phyloP scores from a whole-genome alignment of 2,797 vertebrate species.

The Sardinella longiceps region DNA sequence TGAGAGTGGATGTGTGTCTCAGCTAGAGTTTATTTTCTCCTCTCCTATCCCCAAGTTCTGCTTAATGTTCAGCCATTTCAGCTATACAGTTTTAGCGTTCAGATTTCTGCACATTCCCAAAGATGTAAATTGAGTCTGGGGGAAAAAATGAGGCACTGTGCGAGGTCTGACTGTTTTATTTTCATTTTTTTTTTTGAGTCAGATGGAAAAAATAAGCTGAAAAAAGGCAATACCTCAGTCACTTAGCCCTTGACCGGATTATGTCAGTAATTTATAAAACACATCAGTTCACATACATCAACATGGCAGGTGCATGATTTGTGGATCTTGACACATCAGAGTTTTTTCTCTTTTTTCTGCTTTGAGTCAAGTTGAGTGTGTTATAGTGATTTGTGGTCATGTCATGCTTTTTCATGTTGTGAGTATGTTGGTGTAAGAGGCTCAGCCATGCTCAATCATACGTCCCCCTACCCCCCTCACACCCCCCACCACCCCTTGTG shows the following conservation, averaged over 20 bases:
- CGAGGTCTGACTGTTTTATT: not conserved
- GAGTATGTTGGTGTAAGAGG: slow-evolving; percentile 11
- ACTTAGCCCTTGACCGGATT: slow-evolving; percentile 23
- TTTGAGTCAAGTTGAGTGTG: slow-evolving; percentile 6
- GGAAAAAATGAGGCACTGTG: not conserved
- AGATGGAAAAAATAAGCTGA: not conserved
- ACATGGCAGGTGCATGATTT: slow-evolving; percentile 15
- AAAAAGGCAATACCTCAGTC: slow-evolving; percentile 10
- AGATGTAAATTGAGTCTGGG: not conserved
- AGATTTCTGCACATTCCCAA: slow-evolving; percentile 9
- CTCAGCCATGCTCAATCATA: not conserved
- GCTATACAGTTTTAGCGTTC: not conserved
- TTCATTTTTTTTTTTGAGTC: not conserved
- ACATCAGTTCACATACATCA: slow-evolving; percentile 25
- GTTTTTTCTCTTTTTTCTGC: slow-evolving; percentile 4
- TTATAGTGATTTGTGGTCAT: slow-evolving; percentile 23
- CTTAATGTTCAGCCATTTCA: not conserved
- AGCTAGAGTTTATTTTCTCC: not conserved
- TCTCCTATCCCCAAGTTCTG: not conserved
- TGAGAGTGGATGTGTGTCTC: not conserved
- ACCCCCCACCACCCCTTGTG: not conserved
- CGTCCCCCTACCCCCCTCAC: not conserved
- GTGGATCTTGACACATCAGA: slow-evolving; percentile 19
- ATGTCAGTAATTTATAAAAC: slow-evolving; percentile 26
- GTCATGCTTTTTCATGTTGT: slow-evolving; percentile 14